Percentiles rank a stretch among this genome's conserved stretches.
phyloP scores from a whole-genome alignment of 2,113 vertebrate genomes.

The Dromiciops gliroides region DNA sequence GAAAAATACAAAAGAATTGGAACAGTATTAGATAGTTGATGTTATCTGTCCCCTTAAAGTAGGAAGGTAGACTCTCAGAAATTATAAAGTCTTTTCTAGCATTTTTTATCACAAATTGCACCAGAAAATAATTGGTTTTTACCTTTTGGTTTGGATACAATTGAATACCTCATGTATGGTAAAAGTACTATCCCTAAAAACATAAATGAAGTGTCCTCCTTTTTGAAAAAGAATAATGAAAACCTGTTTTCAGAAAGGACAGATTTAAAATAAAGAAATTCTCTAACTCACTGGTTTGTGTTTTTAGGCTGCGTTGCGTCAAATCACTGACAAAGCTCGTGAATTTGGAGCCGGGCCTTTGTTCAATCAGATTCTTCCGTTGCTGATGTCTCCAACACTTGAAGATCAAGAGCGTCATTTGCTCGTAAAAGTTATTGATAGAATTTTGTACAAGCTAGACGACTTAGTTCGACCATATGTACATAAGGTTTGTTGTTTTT shows the following conservation, averaged over 20 bases:
- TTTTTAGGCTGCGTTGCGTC: constrained; percentile 93
- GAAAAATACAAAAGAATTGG: background rate
- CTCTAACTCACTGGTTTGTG: background rate
- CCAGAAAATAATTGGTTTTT: background rate
- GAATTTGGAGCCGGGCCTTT: constrained; percentile 97
- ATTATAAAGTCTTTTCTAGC: background rate
- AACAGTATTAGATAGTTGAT: background rate
- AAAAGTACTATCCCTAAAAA: constrained; percentile 7
- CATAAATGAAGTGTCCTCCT: background rate
- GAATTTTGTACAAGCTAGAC: constrained; percentile 98
- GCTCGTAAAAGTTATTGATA: constrained; percentile 98
- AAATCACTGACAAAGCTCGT: constrained; percentile 98
- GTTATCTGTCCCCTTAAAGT: background rate
- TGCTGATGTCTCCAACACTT: constrained; percentile 98
- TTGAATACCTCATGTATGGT: background rate
- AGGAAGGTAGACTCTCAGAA: background rate
- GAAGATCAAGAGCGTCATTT: constrained; percentile 99
- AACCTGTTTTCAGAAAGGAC: constrained; percentile 12
- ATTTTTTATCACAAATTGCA: background rate
- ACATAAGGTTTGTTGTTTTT: constrained; percentile 90
- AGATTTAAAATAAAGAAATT: constrained; percentile 1
- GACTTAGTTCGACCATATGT: constrained; percentile 98
- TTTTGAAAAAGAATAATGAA: background rate
- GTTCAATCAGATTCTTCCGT: constrained; percentile 98
- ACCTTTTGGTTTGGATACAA: background rate